A percentile compares a stretch with the other conserved stretches of the same genome.
These are phyloP conservation scores for Drosophila falleni DNA, from an alignment of 2,888 invertebrate species.

Conservation along the genomic window DNA sequence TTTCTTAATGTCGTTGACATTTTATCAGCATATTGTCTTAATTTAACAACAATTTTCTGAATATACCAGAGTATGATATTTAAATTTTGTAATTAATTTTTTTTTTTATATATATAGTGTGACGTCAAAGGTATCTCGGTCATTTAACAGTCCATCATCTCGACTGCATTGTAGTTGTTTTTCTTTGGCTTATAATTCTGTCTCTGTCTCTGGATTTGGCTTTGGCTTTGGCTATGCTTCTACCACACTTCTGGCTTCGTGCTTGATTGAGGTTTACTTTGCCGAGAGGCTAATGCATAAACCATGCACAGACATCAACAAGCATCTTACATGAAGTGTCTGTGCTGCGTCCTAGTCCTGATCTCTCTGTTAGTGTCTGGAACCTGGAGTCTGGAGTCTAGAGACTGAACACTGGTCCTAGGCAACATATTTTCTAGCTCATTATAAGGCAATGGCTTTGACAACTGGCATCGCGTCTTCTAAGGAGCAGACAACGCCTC, in stretches of 20 bases:
- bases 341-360: constrained; percentile 40
- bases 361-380: constrained; percentile 42
- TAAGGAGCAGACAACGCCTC: constrained; percentile 40
- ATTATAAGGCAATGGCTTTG: constrained; percentile 66
- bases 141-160: not conserved
- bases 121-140: not conserved
- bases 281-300: constrained; percentile 76
- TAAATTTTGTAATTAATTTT: too few relatives aligned
- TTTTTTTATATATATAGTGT: too few relatives aligned
- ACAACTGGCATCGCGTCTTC: constrained; percentile 44
- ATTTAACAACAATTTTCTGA: too few relatives aligned
- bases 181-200: constrained; percentile 25
- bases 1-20: too few relatives aligned
- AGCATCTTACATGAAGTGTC: constrained; percentile 60
- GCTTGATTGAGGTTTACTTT: constrained; percentile 79
- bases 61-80: too few relatives aligned
- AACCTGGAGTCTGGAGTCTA: constrained; percentile 16
- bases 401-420: constrained; percentile 25
- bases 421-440: constrained; percentile 69
- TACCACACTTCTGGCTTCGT: constrained; percentile 54
- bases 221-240: constrained; percentile 12
- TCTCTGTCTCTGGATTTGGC: not conserved
- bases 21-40: too few relatives aligned
- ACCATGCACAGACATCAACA: constrained; percentile 80
- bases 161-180: constrained; percentile 2